Percentiles rank a stretch among this genome's conserved stretches.
Conservation (phyloP, 2,797 vertebrate genomes). For the Malacoraja senta region DNA sequence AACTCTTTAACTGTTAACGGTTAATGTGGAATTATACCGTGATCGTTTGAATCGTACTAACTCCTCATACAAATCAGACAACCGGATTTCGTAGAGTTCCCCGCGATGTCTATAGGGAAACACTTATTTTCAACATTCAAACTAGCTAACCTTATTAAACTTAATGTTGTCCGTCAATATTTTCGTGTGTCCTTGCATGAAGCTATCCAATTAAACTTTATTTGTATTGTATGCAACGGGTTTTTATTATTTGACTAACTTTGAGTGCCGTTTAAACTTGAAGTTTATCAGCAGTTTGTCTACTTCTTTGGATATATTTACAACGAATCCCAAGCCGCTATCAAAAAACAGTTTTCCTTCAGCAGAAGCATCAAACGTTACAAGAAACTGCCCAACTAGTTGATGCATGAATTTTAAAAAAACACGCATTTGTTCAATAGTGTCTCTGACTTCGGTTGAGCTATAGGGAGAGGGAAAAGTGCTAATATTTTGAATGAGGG, state of each 20-base stretch:
- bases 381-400: too few species aligned
- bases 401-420: background rate
- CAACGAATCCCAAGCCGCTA: background rate
- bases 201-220: background rate
- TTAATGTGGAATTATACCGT: background rate
- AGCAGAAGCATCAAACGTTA: background rate
- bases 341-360: background rate
- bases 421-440: background rate
- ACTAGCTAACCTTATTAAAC: background rate
- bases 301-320: background rate
- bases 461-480: background rate
- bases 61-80: background rate
- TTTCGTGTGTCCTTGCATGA: background rate
- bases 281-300: too few species aligned
- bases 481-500: constrained; percentile 5
- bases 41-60: background rate
- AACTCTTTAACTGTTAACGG: background rate
- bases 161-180: background rate
- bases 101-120: background rate
- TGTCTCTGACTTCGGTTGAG: background rate
- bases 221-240: background rate
- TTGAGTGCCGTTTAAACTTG: background rate
- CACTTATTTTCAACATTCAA: background rate
- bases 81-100: background rate
- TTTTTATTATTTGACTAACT: background rate